Percentiles rank a stretch among this genome's conserved stretches.
These are phyloP conservation scores for Pipistrellus pipistrellus DNA, from an alignment of 2,797 vertebrate genomes.

Conservation along the genomic window DNA sequence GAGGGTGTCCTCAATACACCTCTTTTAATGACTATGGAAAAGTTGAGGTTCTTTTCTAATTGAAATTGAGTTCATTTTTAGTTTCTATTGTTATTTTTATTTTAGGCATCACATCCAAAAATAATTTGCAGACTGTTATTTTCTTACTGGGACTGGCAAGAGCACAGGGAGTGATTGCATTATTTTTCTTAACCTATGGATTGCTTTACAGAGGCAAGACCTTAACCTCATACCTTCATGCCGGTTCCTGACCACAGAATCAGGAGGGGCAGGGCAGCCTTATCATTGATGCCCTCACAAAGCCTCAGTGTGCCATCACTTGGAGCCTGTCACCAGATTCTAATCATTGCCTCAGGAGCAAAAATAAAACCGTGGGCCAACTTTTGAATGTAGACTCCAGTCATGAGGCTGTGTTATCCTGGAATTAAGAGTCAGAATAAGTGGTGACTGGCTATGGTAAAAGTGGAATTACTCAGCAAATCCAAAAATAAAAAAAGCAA, in stretches of 20 bases:
- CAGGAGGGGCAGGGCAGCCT: not conserved
- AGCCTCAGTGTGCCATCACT: not conserved
- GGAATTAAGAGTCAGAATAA: constrained; percentile 28
- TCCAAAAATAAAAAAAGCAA: not conserved
- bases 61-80: constrained; percentile 43
- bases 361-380: not conserved
- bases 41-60: constrained; percentile 41
- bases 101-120: not conserved
- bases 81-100: constrained; percentile 10
- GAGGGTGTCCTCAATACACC: not conserved
- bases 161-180: not conserved
- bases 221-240: not conserved
- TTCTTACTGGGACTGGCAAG: constrained; percentile 21
- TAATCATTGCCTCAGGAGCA: not conserved
- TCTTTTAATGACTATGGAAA: not conserved
- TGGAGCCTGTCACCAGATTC: not conserved
- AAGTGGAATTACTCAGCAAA: constrained; percentile 53
- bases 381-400: not conserved
- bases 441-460: not conserved
- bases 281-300: not conserved
- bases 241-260: not conserved
- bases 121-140: not conserved
- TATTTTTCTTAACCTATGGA: not conserved
- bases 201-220: not conserved
- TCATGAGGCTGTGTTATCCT: not conserved